Conservation (phyloP, 2,888 invertebrate species). For the Phanerotoma sp. region DNA sequence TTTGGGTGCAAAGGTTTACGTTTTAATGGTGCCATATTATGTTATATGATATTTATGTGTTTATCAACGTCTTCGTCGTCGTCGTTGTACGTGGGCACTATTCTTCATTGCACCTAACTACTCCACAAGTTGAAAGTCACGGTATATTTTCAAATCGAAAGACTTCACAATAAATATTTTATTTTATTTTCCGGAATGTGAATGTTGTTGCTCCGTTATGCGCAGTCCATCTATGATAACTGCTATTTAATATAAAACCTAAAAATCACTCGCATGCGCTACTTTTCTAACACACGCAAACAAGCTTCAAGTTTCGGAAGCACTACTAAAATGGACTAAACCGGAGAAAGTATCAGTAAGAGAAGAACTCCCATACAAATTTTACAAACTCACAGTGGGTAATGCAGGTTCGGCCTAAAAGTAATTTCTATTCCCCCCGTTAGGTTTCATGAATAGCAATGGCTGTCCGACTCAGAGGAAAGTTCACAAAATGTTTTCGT, state of each 20-base stretch:
- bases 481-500: too few relatives aligned
- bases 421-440: too few relatives aligned
- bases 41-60: not conserved
- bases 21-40: conserved; percentile 42
- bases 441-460: too few relatives aligned
- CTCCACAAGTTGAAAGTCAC: not conserved
- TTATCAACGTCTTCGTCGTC: not conserved
- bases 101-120: not conserved
- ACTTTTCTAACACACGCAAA: not conserved
- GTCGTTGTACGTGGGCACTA: not conserved
- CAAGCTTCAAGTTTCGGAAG: too few relatives aligned
- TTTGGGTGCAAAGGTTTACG: conserved; percentile 41
- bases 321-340: too few relatives aligned
- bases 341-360: too few relatives aligned
- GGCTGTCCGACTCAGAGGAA: too few relatives aligned
- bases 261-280: conserved; percentile 4
- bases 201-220: conserved; percentile 1
- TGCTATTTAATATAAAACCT: not conserved
- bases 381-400: too few relatives aligned
- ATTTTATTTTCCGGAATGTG: not conserved
- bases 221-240: conserved; percentile 10
- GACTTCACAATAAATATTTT: not conserved
- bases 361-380: too few relatives aligned
- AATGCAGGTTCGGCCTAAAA: too few relatives aligned
- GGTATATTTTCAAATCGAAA: too few relatives aligned